Conservation (phyloP, 2,797 vertebrate genomes). For the Salarias fasciatus region DNA sequence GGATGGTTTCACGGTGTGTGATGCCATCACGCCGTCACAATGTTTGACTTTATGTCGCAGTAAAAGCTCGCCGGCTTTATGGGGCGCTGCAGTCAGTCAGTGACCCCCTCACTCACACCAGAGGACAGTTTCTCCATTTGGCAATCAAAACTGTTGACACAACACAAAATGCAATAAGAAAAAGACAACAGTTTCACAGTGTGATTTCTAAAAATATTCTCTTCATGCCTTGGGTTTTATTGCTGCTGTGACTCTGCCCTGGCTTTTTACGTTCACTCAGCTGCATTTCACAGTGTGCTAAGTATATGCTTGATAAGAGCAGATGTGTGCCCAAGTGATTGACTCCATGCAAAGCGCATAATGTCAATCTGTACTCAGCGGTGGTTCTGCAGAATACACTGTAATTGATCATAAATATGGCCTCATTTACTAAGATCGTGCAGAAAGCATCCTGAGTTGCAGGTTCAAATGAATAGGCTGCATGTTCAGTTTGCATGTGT, state of each 20-base stretch:
- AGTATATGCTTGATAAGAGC: too few species aligned
- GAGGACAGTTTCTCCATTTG: constrained; percentile 2
- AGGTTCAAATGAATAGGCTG: too few species aligned
- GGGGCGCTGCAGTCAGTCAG: constrained; percentile 2
- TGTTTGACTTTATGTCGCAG: neutral
- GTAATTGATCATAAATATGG: too few species aligned
- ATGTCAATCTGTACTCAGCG: too few species aligned
- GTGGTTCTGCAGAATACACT: too few species aligned
- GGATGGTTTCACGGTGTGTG: neutral
- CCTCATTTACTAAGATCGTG: too few species aligned
- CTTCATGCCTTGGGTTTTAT: constrained; percentile 4
- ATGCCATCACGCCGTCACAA: neutral
- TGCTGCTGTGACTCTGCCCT: neutral
- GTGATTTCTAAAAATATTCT: neutral
- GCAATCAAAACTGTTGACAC: constrained; percentile 22
- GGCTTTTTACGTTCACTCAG: neutral
- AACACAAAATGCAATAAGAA: constrained; percentile 13
- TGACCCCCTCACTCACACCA: constrained; percentile 15
- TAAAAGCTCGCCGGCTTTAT: constrained; percentile 8
- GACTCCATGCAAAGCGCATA: too few species aligned
- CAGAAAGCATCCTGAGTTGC: too few species aligned
- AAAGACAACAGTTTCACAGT: neutral
- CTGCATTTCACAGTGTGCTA: too few species aligned
- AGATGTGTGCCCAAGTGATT: too few species aligned
- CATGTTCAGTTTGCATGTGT: too few species aligned